Conservation (phyloP, 1,140 invertebrate genomes). For the Euglossa dilemma region DNA sequence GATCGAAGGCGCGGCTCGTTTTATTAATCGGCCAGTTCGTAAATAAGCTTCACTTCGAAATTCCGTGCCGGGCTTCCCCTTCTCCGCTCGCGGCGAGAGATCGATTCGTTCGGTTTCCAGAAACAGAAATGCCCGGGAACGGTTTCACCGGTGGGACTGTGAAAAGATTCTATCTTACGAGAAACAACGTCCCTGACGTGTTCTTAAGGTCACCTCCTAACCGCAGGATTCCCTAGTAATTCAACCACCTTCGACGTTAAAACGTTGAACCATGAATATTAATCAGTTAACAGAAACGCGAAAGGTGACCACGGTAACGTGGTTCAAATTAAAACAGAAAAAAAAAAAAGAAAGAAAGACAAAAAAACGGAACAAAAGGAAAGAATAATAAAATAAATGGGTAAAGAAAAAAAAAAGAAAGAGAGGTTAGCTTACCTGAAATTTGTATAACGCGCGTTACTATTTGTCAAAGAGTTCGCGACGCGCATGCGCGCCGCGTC, state of each 20-base stretch:
- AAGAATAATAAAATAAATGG: background rate
- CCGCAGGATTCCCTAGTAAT: constrained; percentile 6
- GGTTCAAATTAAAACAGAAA: too few species aligned
- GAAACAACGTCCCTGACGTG: constrained; percentile 13
- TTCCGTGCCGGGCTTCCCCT: constrained; percentile 50
- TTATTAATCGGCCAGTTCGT: constrained; percentile 74
- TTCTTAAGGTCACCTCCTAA: background rate
- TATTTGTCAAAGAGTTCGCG: background rate
- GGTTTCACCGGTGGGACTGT: background rate
- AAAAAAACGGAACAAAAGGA: background rate
- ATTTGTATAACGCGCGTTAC: background rate
- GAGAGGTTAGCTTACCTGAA: background rate
- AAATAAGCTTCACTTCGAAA: constrained; percentile 72
- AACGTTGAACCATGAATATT: background rate
- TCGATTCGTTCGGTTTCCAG: constrained; percentile 60
- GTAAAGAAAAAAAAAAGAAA: background rate
- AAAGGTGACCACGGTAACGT: background rate
- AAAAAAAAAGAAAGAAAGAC: background rate
- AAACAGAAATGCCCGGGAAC: constrained; percentile 38
- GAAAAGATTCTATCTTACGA: constrained; percentile 36
- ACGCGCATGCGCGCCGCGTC: background rate
- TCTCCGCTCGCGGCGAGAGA: constrained; percentile 6
- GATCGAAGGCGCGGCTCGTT: constrained; percentile 66
- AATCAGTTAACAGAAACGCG: background rate
- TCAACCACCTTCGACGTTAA: constrained; percentile 4